Conservation (phyloP, 1,140 invertebrate genomes). For the Drosophila kanapiae region DNA sequence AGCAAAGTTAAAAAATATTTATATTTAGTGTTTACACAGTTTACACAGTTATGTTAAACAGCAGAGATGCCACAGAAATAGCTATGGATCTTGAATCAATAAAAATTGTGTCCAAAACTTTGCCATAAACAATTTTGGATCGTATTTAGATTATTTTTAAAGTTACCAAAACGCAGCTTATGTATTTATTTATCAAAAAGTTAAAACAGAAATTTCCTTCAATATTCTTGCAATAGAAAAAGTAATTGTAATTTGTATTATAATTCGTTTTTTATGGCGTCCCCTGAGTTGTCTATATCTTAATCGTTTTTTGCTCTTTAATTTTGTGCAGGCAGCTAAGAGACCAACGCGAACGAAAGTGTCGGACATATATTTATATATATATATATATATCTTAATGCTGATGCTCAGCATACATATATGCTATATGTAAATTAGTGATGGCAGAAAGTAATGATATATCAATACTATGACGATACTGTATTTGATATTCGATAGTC, state of each 20-base stretch:
- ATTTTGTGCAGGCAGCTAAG: neutral
- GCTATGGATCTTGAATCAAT: neutral
- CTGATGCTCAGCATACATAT: neutral
- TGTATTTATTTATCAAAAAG: neutral
- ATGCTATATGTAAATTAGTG: no score
- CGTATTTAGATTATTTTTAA: no score
- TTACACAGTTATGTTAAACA: no score
- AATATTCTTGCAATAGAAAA: neutral
- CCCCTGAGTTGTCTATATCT: neutral
- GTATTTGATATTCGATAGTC: neutral
- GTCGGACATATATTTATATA: neutral
- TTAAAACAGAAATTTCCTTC: no score
- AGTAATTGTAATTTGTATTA: neutral
- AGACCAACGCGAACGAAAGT: slow-evolving; percentile 10
- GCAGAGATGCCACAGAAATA: neutral
- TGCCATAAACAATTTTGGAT: neutral
- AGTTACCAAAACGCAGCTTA: neutral
- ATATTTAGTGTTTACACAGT: neutral
- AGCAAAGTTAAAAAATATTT: no score
- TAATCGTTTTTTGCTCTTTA: neutral
- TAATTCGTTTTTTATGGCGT: neutral
- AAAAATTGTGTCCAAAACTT: neutral
- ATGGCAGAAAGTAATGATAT: neutral
- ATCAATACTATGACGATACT: no score
- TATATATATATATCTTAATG: neutral